These are phyloP conservation scores for Pelvicachromis taeniatus DNA, from an alignment of 2,113 vertebrate species.

Conservation along the genomic window DNA sequence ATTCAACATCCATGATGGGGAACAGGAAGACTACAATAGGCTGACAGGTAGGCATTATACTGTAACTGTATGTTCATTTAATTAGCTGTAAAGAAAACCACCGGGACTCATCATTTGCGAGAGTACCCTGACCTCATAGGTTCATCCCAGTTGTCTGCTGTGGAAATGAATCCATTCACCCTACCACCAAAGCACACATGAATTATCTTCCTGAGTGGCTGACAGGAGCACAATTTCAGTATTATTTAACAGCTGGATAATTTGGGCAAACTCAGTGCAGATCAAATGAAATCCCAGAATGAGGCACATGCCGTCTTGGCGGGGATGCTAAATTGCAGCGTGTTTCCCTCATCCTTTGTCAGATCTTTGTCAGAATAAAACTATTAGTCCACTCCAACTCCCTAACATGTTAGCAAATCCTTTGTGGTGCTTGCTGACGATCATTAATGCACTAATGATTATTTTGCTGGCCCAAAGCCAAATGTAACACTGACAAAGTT, in stretches of 20 bases:
- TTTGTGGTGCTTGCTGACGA: background rate
- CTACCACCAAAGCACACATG: background rate
- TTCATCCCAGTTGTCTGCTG: slow-evolving; percentile 12
- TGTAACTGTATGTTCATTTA: slow-evolving; percentile 15
- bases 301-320: background rate
- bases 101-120: slow-evolving; percentile 20
- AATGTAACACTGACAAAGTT: background rate
- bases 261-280: background rate
- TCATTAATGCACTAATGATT: background rate
- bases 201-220: slow-evolving; percentile 1
- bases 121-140: background rate
- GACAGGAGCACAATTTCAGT: slow-evolving; percentile 2
- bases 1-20: background rate
- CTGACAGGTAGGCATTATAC: background rate
- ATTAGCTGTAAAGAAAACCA: slow-evolving; percentile 31
- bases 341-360: background rate
- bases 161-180: slow-evolving; percentile 1
- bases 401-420: background rate
- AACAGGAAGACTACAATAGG: background rate
- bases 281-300: background rate
- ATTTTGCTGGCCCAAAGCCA: background rate
- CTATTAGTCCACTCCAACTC: background rate
- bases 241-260: slow-evolving; percentile 37
- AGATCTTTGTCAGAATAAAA: background rate
- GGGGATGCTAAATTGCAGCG: background rate